Conservation (phyloP, 2,113 vertebrate species). For the Bujurquina vittata region DNA sequence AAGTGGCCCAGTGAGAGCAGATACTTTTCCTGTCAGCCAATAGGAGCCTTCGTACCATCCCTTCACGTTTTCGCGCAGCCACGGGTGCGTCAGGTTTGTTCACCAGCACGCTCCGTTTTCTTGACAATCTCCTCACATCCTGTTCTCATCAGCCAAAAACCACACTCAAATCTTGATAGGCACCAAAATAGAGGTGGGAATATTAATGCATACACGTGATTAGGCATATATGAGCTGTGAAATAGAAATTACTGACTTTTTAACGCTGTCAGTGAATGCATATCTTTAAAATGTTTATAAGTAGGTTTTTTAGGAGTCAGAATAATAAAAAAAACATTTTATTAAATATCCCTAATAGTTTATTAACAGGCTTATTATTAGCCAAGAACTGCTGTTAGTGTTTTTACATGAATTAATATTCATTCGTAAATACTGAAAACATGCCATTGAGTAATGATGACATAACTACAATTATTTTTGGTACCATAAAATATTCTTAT, state of each 20-base stretch:
- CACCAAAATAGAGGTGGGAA: neutral
- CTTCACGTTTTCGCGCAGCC: neutral
- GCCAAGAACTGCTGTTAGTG: neutral
- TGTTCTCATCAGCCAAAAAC: neutral
- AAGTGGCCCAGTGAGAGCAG: conserved; percentile 15
- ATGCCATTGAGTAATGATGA: neutral
- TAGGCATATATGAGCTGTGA: neutral
- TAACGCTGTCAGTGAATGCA: neutral
- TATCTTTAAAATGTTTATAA: neutral
- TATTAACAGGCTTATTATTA: neutral
- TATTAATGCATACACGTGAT: neutral
- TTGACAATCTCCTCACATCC: neutral
- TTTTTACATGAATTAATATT: neutral
- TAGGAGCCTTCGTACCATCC: conserved; percentile 42
- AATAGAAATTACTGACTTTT: no score
- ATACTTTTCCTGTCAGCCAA: conserved; percentile 34
- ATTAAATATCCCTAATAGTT: no score
- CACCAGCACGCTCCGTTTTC: neutral
- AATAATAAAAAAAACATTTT: no score
- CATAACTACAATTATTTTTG: neutral
- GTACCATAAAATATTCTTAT: neutral
- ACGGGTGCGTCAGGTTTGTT: conserved; percentile 7
- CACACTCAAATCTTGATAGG: neutral
- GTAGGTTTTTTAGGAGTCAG: neutral
- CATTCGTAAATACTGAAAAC: neutral